Evolutionary conservation across 1,140 invertebrate species (phyloP).

Genomic region (Trichomalopsis sarcophagae): DNA sequence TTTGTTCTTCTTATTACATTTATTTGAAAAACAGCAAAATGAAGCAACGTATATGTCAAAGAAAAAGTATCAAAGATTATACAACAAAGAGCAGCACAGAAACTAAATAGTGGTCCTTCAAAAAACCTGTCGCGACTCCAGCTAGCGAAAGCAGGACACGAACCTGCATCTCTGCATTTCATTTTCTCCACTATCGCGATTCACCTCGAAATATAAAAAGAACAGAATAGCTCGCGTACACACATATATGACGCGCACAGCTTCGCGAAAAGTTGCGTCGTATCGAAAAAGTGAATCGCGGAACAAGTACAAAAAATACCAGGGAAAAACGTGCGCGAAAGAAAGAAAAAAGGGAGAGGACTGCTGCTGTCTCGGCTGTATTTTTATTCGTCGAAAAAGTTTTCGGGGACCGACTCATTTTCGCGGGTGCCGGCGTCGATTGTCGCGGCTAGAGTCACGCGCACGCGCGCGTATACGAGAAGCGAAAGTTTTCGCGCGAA

Average conservation of each 20-base stretch:
- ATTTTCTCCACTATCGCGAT: neutral
- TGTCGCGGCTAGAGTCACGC: constrained; percentile 1
- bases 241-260: neutral
- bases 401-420: constrained; percentile 15
- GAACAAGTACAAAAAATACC: constrained; percentile 14
- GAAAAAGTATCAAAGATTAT: neutral
- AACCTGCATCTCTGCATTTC: constrained; percentile 1
- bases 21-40: no score
- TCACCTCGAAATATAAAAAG: neutral
- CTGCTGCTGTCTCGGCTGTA: neutral
- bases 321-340: neutral
- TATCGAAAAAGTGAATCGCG: neutral
- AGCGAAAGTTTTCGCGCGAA: constrained; percentile 25
- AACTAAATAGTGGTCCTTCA: neutral
- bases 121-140: neutral
- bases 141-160: neutral
- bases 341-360: constrained; percentile 5
- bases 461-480: neutral
- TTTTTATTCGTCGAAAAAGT: constrained; percentile 22
- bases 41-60: neutral
- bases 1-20: no score
- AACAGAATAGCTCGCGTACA: neutral
- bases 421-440: neutral
- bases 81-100: neutral
- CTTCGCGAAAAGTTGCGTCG: neutral